Conservation (phyloP, 1,140 invertebrate genomes). For the Asbolus verrucosus region DNA sequence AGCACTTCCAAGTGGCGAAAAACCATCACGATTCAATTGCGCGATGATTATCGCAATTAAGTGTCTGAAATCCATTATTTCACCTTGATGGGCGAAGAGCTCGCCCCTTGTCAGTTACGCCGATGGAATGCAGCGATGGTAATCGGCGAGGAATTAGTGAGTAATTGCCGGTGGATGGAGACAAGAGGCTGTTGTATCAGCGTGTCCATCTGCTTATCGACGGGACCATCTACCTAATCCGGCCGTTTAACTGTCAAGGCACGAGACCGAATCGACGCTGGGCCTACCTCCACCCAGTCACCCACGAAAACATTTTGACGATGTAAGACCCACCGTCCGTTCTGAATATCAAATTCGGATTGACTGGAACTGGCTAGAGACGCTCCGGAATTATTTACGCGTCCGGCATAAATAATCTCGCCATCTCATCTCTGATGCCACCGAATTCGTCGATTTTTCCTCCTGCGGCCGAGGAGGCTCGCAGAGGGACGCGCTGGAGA, state of each 20-base stretch:
- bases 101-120: slow-evolving; percentile 6
- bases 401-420: background rate
- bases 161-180: slow-evolving; percentile 42
- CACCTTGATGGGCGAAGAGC: background rate
- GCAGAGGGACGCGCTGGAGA: no score
- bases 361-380: background rate
- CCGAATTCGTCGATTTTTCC: no score
- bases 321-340: background rate
- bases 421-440: background rate
- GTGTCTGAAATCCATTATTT: background rate
- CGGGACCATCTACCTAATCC: slow-evolving; percentile 40
- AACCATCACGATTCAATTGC: background rate
- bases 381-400: background rate
- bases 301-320: slow-evolving; percentile 35
- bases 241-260: slow-evolving; percentile 44
- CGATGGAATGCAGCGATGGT: slow-evolving; percentile 40
- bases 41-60: background rate
- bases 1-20: background rate
- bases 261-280: slow-evolving; percentile 42
- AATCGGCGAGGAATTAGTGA: slow-evolving; percentile 44
- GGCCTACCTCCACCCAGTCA: slow-evolving; percentile 6
- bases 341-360: background rate
- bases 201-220: slow-evolving; percentile 41
- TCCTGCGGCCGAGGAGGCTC: no score
- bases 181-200: slow-evolving; percentile 43